Evolutionary conservation across 2,888 invertebrate genomes (phyloP), one percentile per base, ranked within the genome.

Genomic region (Drosophila mettleri): DNA sequence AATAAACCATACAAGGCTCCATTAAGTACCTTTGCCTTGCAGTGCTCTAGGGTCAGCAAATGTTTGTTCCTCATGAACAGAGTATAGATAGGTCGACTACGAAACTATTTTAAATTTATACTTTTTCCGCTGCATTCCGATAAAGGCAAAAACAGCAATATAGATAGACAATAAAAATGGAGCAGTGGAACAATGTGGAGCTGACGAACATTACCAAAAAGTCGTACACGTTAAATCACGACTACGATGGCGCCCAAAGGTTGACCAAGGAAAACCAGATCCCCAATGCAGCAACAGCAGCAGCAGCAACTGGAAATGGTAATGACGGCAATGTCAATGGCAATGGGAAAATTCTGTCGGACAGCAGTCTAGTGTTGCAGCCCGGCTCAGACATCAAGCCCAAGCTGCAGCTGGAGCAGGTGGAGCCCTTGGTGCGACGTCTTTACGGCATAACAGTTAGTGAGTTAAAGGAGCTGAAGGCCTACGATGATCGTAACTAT

Each of bases 401-500:
- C 1, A 90, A 90, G 49, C 77, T 92, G 9, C 69, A 78, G 3
- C 67, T 74, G 20, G 89, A 89, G 16, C 83, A 90, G 61, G 92
- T 90, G 3, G 87, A 90, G 73, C 86, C 89, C 12, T 65, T 92
- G 45, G 82, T 90, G 24, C 89, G 91, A 38, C 90, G 92, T 0
- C 78, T 92, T 2, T 92, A 92, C 69, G 92, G 92, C 33, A 92
- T 92, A 31, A 91, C 91, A 1, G 78, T 90, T 8, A 89, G 84
- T 48, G 88, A 88, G 12, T 84, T 92, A 2, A 89, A 89, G 64
- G 92, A 92, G 61, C 61, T 92, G 14, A 87, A 89, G n/a, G 85
- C 92, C 14, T 92, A 92, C 67, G 92, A 92, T 70, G 92, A 92
- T 87, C 89, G 91, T 45, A 92, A 92, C 70, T 92, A 88, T 75